Evolutionary conservation across 2,113 vertebrate genomes (phyloP).

Genomic region (Alectura lathami): DNA sequence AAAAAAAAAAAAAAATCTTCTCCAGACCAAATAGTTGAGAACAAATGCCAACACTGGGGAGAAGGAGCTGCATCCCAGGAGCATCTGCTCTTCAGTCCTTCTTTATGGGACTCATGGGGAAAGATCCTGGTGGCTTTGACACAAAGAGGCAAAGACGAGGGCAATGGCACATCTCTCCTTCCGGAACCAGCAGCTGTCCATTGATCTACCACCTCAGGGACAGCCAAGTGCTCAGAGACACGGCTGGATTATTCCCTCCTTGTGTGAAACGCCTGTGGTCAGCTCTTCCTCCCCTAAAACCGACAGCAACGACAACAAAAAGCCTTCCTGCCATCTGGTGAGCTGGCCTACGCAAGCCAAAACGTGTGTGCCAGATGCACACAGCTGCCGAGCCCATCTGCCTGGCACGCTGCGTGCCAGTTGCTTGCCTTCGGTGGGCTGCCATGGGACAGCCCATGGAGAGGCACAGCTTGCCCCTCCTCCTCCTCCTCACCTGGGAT

Average conservation of each 20-base stretch:
- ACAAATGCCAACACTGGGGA: not conserved
- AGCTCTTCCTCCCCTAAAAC: conserved; percentile 4
- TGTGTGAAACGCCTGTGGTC: not conserved
- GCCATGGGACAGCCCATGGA: not conserved
- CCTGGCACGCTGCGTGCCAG: not conserved
- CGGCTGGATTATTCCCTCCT: not conserved
- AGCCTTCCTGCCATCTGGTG: conserved; percentile 62
- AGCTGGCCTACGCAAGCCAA: not conserved
- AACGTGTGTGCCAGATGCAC: conserved; percentile 54
- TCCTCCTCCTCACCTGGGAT: not conserved
- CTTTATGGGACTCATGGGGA: rapidly evolving
- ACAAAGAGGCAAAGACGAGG: not conserved
- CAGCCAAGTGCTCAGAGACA: not conserved
- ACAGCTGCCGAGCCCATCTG: conserved; percentile 60
- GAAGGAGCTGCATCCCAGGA: not conserved
- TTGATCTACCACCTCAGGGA: not conserved
- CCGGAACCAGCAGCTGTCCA: not conserved
- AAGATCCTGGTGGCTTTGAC: not conserved
- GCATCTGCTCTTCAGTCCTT: not conserved
- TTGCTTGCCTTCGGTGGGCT: not conserved
- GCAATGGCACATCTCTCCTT: not conserved
- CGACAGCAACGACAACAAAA: not conserved
- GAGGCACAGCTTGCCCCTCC: not conserved
- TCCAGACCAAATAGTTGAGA: not conserved
- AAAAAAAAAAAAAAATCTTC: not conserved